phyloP scores from a whole-genome alignment of 2,113 vertebrate species.

The Cavia aperea region DNA sequence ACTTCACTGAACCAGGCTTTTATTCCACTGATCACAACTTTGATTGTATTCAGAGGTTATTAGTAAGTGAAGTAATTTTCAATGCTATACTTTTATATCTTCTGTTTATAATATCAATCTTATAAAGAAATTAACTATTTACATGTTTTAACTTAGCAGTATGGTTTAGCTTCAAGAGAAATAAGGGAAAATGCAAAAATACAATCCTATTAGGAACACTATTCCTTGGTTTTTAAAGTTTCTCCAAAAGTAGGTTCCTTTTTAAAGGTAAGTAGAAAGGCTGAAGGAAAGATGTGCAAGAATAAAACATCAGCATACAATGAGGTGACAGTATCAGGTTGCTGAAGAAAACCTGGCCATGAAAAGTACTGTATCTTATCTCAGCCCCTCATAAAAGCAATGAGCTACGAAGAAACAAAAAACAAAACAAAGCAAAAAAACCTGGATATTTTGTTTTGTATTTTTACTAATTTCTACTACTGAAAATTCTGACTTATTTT shows the following conservation, averaged over 20 bases:
- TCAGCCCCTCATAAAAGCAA: background rate
- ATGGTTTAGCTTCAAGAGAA: conserved; percentile 19
- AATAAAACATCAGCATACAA: background rate
- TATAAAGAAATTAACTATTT: conserved; percentile 7
- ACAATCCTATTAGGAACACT: background rate
- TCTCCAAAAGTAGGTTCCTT: background rate
- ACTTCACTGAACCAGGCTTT: background rate
- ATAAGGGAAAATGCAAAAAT: conserved; percentile 3
- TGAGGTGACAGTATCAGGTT: background rate
- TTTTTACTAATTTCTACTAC: background rate
- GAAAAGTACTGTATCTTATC: background rate
- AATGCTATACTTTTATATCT: background rate
- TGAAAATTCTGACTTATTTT: background rate
- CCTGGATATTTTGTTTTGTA: background rate
- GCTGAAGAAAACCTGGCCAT: background rate
- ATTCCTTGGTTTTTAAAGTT: background rate
- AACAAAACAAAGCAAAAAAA: background rate
- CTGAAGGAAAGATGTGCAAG: background rate
- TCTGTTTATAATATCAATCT: background rate
- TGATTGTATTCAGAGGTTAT: background rate
- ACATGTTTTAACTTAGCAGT: background rate
- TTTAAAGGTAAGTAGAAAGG: background rate
- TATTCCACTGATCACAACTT: conserved; percentile 36
- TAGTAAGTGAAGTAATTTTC: conserved; percentile 2
- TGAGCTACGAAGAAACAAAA: background rate